phyloP scores from a whole-genome alignment of 2,888 invertebrate genomes.

The Sesia bembeciformis region DNA sequence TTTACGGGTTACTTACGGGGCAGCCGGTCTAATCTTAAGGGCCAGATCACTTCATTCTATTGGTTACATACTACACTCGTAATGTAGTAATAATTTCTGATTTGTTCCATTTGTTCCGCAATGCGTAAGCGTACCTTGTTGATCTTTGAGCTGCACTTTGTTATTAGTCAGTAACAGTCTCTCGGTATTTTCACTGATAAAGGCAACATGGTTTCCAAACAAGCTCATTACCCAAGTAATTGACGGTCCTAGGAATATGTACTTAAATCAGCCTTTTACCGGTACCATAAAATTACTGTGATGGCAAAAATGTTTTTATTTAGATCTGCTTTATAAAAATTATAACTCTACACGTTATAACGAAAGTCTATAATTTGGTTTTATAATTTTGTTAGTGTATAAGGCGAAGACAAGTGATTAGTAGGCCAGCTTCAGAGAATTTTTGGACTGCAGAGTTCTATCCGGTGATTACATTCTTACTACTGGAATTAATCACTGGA shows the following conservation, averaged over 20 bases:
- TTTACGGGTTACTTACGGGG: too few relatives aligned
- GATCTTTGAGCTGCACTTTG: constrained; percentile 3
- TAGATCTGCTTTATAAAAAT: neutral
- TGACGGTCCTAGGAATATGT: constrained; percentile 4
- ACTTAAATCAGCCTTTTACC: neutral
- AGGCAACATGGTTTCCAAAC: constrained; percentile 22
- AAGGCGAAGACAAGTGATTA: constrained; percentile 1
- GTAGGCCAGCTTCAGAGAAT: neutral
- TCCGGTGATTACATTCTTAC: too few relatives aligned
- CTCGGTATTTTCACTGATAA: constrained; percentile 17
- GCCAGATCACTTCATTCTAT: too few relatives aligned
- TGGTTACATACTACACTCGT: too few relatives aligned
- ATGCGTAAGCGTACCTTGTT: constrained; percentile 1
- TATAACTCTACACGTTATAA: too few relatives aligned
- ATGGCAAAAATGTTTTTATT: neutral
- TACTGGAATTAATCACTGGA: too few relatives aligned
- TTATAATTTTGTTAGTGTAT: neutral
- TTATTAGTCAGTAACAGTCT: constrained; percentile 7
- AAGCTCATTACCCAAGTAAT: constrained; percentile 15
- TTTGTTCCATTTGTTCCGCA: constrained; percentile 9
- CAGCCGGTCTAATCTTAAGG: too few relatives aligned
- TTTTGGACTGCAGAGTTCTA: neutral
- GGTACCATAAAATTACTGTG: too few relatives aligned
- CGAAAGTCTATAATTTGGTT: neutral
- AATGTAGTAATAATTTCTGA: neutral